Base-by-base conservation (phyloP, 35 echinoderm and acorn worm species). In the Strongylocentrotus purpuratus region DNA sequence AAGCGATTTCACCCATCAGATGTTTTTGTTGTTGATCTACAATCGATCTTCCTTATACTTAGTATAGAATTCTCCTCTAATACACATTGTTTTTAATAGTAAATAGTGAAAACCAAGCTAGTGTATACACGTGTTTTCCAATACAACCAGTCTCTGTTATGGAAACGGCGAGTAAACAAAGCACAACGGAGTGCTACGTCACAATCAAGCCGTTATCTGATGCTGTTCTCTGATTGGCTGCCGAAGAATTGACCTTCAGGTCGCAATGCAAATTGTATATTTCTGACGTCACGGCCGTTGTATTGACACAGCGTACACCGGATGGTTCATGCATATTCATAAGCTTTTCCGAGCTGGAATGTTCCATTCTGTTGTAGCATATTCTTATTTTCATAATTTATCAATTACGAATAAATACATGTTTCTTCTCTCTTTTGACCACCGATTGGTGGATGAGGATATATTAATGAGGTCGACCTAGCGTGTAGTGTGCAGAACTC, bases 211-310 rank as follows among this genome's bases (percentile, higher is more conserved):
- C 25, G 28, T 78, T 55, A 2, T 10, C 50, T 55, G 50, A 41
- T 41, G 35, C 35, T 41, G 50, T 55, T 55, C 65, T 4, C 65
- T 78, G 65, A 78, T 78, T 78, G 65, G 65, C 28, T n/a, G 65
- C 18, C 65, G 87, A 41, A 45, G 33, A 20, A 85, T 85, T 85
- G 70, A 86, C 85, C 85, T 86, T 86, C 85, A 31, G 87, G 87
- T 89, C 87, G 20, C 87, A 17, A 88, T 89, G 33, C 85, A 46
- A 89, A 89, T 45, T 9, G 32, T 22, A 0, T 89, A 45, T 18
- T 86, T 89, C 33, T 89, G 87, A 89, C 87, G 87, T 89, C 87
- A 88, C 12, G 20, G 7, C 87, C 33, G 45, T 89, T 89, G 87
- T 35, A 46, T 33, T 22, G 28, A 31, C 9, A 31, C 9, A 45